phyloP scores from a whole-genome alignment of 2,888 invertebrate genomes.

The Piscicola geometra region DNA sequence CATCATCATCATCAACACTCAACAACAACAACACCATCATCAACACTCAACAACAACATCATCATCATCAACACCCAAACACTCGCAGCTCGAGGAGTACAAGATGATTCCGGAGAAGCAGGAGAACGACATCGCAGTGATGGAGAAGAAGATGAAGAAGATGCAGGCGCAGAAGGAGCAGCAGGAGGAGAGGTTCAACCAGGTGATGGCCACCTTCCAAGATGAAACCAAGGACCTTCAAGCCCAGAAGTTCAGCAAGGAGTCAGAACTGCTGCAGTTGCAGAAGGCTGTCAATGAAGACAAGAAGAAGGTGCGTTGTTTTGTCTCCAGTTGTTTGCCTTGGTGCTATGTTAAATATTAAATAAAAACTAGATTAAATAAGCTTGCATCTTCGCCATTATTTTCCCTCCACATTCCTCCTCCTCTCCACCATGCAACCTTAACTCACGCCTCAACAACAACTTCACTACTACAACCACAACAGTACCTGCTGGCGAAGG shows the following conservation, averaged over 20 bases:
- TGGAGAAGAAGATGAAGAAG: conserved; percentile 59
- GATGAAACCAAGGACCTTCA: conserved; percentile 67
- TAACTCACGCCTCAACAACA: not conserved
- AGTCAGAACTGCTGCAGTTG: conserved; percentile 61
- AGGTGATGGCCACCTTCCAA: conserved; percentile 64
- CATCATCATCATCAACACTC: too few species aligned
- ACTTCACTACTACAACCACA: not conserved
- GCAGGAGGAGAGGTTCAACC: conserved; percentile 58
- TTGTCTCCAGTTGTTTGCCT: not conserved
- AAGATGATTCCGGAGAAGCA: conserved; percentile 70
- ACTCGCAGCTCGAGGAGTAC: conserved; percentile 63
- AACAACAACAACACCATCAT: too few species aligned
- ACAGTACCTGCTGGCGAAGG: conserved; percentile 65
- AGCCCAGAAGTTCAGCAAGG: conserved; percentile 67
- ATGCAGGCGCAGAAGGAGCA: conserved; percentile 61
- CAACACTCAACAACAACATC: too few species aligned
- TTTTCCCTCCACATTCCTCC: not conserved
- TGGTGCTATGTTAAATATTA: too few species aligned
- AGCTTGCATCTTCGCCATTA: too few species aligned
- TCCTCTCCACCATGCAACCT: not conserved
- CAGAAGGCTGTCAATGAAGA: conserved; percentile 56
- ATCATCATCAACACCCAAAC: too few species aligned
- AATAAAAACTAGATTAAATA: too few species aligned
- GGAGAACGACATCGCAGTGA: conserved; percentile 64
- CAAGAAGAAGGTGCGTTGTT: conserved; percentile 60